Evolutionary conservation across 1,140 invertebrate genomes (phyloP), one percentile per base, ranked within the genome.

Genomic region (Drosophila teissieri): DNA sequence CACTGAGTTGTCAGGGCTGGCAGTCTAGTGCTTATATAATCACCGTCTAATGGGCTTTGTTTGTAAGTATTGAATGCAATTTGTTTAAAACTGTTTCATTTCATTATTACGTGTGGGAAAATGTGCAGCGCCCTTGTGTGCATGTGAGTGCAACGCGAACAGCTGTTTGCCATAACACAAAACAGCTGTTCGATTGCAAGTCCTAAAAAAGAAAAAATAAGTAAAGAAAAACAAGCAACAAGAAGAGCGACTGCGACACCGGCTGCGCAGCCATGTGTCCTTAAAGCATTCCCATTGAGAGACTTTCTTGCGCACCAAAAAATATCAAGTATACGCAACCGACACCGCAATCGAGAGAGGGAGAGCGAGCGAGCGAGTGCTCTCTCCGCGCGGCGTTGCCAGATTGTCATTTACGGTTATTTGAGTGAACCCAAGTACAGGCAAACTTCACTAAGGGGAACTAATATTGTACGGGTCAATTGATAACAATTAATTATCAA

Each of bases 1-100:
- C 42, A 70, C 46, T 37, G 39, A 52, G 48, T 36, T 48, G 51
- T 70, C 55, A 65, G 46, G 51, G 37, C 82, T 67, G 53, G 49
- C 55, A 37, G 57, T 36, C 19, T 31, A 58, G 46, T 62, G 63
- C 84, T 88, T 89, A 89, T 83, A 89, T 89, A 89, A 89, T 89
- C 81, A 52, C 64, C 78, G 65, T 74, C 81, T 78, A 85, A 84
- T 84, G 81, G 83, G 67, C 72, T 82, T 88, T 79, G 70, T 81
- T 79, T 86, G 83, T 86, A 86, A 86, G 83, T 86, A 86, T 88
- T 68, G 63, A 78, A 69, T 79, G 76, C 63, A 88, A 82, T 85
- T 85, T 86, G 67, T 72, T 78, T 82, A 68, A 82, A 85, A 51
- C 7, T 69, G 31, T 14, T 40, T 70, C 36, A 70, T 57, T 70